Conservation (phyloP, 2,113 vertebrate species). For the Dasyprocta punctata region DNA sequence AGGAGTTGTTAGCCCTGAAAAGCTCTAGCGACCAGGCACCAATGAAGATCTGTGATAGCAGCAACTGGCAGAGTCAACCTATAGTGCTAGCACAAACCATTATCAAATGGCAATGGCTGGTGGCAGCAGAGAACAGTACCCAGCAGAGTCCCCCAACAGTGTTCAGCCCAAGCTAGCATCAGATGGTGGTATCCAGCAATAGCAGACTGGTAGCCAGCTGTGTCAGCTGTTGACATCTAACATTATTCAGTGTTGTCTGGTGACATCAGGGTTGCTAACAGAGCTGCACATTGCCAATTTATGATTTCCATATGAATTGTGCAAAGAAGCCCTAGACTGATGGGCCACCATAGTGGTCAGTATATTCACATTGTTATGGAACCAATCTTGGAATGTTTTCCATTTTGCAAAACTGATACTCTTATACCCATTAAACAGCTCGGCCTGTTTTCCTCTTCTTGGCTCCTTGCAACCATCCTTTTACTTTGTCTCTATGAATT, state of each 20-base stretch:
- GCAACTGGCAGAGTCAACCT: background rate
- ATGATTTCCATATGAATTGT: background rate
- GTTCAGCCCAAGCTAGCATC: background rate
- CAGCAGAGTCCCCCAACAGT: background rate
- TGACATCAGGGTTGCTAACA: background rate
- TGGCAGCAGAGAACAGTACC: background rate
- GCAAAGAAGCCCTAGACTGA: background rate
- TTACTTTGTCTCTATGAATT: background rate
- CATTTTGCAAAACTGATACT: background rate
- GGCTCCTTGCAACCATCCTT: background rate
- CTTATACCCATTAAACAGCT: background rate
- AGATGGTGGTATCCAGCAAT: background rate
- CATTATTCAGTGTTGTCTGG: background rate
- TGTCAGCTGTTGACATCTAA: background rate
- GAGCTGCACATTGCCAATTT: background rate
- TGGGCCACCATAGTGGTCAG: background rate
- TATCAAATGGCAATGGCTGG: background rate
- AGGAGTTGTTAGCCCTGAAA: background rate
- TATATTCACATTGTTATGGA: background rate
- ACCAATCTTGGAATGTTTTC: background rate
- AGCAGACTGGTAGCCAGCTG: background rate
- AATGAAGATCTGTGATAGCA: background rate
- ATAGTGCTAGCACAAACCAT: background rate
- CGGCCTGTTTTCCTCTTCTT: background rate
- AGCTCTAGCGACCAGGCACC: background rate